Evolutionary conservation across 1,140 invertebrate genomes (phyloP).

Genomic region (Thalassaphorura encarpata): DNA sequence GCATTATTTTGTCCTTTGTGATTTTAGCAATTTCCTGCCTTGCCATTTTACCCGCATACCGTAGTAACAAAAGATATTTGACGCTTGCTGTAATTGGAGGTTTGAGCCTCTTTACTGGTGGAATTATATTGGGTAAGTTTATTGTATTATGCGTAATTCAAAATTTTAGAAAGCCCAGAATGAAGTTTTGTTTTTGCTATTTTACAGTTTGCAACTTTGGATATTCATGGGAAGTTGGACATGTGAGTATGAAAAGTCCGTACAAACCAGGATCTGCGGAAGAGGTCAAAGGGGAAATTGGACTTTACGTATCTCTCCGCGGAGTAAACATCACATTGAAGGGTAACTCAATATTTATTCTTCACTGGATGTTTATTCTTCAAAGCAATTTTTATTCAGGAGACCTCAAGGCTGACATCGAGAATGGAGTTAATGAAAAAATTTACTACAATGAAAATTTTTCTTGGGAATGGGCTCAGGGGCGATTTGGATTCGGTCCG

Average conservation of each 20-base stretch:
- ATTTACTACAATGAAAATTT: slow-evolving; percentile 57
- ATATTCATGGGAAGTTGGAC: slow-evolving; percentile 48
- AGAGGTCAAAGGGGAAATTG: slow-evolving; percentile 45
- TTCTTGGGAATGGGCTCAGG: slow-evolving; percentile 53
- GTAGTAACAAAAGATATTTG: slow-evolving; percentile 42
- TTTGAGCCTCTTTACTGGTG: slow-evolving; percentile 42
- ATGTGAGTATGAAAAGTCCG: slow-evolving; percentile 40
- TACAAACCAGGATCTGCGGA: slow-evolving; percentile 46
- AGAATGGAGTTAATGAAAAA: slow-evolving; percentile 37
- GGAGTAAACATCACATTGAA: slow-evolving; percentile 51
- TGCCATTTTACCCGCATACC: slow-evolving; percentile 41
- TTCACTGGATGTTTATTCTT: no score
- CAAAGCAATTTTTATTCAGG: no score
- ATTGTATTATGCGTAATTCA: no score
- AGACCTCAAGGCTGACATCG: no score
- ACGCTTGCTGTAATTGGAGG: neutral
- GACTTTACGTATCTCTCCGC: slow-evolving; percentile 46
- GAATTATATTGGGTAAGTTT: slow-evolving; percentile 45
- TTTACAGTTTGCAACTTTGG: slow-evolving; percentile 47
- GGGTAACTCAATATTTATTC: neutral
- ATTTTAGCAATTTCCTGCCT: slow-evolving; percentile 43
- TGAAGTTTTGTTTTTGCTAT: slow-evolving; percentile 5
- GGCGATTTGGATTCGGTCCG: slow-evolving; percentile 41
- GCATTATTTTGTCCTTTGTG: slow-evolving; percentile 43
- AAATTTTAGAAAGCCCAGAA: no score